Percentiles rank a stretch among this genome's conserved stretches.
These are phyloP conservation scores for Rhinoraja longicauda DNA, from an alignment of 2,797 vertebrate species.

Conservation along the genomic window DNA sequence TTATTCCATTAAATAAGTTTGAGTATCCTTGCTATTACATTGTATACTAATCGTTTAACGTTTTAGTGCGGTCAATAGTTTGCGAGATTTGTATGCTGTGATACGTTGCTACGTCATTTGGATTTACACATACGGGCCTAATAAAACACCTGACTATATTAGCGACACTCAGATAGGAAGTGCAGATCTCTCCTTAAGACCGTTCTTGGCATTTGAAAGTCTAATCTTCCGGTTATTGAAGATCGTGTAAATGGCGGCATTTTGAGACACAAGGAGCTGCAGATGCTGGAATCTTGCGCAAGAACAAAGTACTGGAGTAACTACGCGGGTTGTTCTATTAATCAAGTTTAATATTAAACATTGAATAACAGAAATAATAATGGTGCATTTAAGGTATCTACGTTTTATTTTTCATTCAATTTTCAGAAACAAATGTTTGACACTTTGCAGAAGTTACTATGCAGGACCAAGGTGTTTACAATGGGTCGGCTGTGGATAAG, in stretches of 20 bases:
- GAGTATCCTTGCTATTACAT: no score
- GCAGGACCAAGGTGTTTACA: no score
- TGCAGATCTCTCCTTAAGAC: not conserved
- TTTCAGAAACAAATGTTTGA: not conserved
- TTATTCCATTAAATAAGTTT: not conserved
- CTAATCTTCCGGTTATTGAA: not conserved
- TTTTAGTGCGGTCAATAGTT: not conserved
- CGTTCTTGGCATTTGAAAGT: not conserved
- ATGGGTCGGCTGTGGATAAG: no score
- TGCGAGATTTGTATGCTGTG: not conserved
- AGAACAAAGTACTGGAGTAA: no score
- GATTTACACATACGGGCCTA: not conserved
- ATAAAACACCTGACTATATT: not conserved
- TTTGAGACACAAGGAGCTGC: not conserved
- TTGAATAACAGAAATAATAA: no score
- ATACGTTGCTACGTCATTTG: not conserved
- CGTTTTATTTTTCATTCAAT: not conserved
- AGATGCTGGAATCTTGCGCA: no score
- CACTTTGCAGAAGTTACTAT: not conserved
- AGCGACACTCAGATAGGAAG: not conserved
- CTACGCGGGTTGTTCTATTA: no score
- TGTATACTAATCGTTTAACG: no score
- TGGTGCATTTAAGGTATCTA: no score
- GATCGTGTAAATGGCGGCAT: not conserved
- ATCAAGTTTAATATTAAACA: no score